These are phyloP conservation scores for Diglossa brunneiventris DNA, from an alignment of 2,113 vertebrate species.

Conservation along the genomic window DNA sequence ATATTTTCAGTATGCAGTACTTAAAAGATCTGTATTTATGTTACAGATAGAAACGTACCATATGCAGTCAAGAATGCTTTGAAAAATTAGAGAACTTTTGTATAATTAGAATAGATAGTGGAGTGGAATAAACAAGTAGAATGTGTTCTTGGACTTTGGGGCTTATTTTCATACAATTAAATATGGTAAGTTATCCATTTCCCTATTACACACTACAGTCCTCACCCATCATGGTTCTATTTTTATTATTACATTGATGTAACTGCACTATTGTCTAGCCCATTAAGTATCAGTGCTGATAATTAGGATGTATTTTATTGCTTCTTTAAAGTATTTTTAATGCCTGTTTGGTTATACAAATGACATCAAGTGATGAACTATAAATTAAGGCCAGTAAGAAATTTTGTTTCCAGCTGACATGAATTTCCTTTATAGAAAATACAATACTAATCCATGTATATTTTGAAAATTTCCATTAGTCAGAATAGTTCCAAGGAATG, in stretches of 20 bases:
- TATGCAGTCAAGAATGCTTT: not conserved
- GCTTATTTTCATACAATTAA: not conserved
- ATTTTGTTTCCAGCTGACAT: not conserved
- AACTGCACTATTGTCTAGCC: not conserved
- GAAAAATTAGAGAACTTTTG: not conserved
- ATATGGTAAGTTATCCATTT: not conserved
- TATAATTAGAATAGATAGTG: not conserved
- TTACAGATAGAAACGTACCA: not conserved
- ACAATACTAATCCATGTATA: not conserved
- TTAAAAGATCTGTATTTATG: not conserved
- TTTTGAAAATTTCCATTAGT: not conserved
- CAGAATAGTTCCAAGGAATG: constrained; percentile 15
- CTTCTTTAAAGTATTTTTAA: not conserved
- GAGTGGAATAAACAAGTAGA: not conserved
- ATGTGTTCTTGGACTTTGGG: not conserved
- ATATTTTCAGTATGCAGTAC: not conserved
- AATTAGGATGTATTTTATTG: not conserved
- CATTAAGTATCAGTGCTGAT: not conserved
- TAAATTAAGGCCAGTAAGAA: not conserved
- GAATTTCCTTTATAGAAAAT: not conserved
- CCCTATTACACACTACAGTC: not conserved
- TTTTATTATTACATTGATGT: not conserved
- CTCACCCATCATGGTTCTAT: not conserved
- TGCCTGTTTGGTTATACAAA: not conserved
- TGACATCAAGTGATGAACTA: not conserved